Percentiles rank a stretch among this genome's conserved stretches.
phyloP scores from a whole-genome alignment of 2,888 invertebrate genomes.

The Sarcophaga variegata region DNA sequence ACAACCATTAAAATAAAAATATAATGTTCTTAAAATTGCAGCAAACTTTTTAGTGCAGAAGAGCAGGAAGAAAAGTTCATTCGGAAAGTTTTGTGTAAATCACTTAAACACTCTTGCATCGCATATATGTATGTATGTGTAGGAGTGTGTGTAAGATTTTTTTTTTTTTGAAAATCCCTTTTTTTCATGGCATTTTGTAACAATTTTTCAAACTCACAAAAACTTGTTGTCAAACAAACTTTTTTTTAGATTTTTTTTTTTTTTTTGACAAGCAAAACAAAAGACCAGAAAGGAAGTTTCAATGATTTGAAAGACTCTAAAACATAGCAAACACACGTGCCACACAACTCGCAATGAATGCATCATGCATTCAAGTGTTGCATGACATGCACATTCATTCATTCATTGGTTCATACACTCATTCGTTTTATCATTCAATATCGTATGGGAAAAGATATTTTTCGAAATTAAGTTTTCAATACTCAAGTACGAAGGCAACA shows the following conservation, averaged over 20 bases:
- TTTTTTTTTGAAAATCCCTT: conserved; percentile 1
- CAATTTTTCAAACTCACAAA: conserved; percentile 56
- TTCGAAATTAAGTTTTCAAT: conserved; percentile 50
- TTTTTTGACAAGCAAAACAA: conserved; percentile 41
- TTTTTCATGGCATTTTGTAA: conserved; percentile 35
- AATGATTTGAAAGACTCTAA: conserved; percentile 31
- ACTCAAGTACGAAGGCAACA: conserved; percentile 12
- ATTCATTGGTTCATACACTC: conserved; percentile 6
- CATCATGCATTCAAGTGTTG: conserved; percentile 9
- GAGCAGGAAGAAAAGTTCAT: conserved; percentile 19
- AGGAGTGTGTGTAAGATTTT: background rate
- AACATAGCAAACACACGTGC: conserved; percentile 17
- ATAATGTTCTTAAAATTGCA: conserved; percentile 39
- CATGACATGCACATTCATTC: conserved; percentile 14
- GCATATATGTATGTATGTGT: background rate
- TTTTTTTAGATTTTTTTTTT: conserved; percentile 50
- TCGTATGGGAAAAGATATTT: conserved; percentile 33
- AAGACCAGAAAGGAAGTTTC: conserved; percentile 21
- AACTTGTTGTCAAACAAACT: conserved; percentile 64
- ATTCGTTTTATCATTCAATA: background rate
- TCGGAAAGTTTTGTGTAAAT: conserved; percentile 50
- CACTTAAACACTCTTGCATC: conserved; percentile 50
- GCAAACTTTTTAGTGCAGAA: conserved; percentile 33
- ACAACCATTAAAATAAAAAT: background rate
- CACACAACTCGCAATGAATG: background rate